Evolutionary conservation across 2,113 vertebrate genomes (phyloP).

Genomic region (Myrmecobius fasciatus): DNA sequence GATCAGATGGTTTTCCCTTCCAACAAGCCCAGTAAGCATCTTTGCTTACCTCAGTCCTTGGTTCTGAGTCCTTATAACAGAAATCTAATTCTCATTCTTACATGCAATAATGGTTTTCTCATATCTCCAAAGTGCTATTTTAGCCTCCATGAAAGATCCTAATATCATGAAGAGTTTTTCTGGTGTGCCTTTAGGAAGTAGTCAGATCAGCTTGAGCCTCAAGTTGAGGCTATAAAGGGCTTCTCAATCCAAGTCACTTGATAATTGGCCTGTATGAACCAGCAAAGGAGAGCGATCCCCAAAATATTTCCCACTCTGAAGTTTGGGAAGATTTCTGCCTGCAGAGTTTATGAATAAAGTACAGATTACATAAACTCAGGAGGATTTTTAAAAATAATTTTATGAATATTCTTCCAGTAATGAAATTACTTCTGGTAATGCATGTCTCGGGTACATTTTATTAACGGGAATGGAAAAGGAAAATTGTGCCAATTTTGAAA

Average conservation of each 20-base stretch:
- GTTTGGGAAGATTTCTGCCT: not conserved
- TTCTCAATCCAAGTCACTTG: not conserved
- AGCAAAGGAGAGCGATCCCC: not conserved
- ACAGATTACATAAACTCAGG: slow-evolving; percentile 47
- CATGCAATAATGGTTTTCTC: not conserved
- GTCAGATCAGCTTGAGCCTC: not conserved
- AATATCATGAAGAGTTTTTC: not conserved
- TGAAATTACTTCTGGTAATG: slow-evolving; percentile 68
- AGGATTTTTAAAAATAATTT: slow-evolving; percentile 55
- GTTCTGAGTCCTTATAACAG: not conserved
- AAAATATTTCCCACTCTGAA: not conserved
- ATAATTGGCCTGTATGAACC: not conserved
- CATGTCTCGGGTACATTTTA: slow-evolving; percentile 66
- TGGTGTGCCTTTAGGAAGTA: not conserved
- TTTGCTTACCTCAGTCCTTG: not conserved
- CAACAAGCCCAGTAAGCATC: not conserved
- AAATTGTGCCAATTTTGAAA: slow-evolving; percentile 51
- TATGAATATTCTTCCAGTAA: slow-evolving; percentile 68
- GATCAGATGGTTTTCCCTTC: not conserved
- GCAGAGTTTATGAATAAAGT: slow-evolving; percentile 31
- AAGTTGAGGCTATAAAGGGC: not conserved
- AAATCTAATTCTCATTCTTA: not conserved
- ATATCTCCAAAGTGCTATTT: not conserved
- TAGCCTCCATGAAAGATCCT: not conserved
- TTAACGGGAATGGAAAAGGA: slow-evolving; percentile 49